Base-by-base conservation (phyloP, 2,797 vertebrate genomes). In the Salarias fasciatus region DNA sequence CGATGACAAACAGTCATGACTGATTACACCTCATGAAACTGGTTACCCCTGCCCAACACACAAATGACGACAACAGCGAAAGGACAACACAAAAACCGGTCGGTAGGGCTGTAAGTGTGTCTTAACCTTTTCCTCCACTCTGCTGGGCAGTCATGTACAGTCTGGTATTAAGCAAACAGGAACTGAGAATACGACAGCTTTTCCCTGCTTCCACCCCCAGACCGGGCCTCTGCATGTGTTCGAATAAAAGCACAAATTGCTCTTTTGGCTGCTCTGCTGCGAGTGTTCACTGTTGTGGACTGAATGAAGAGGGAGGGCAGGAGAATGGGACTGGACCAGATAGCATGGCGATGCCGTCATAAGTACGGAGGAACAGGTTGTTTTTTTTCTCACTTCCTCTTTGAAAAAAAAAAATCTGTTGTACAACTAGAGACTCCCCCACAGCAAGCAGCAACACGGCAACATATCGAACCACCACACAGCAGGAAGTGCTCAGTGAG, bases 191-290 rank as follows among this genome's bases (percentile, higher is more conserved):
- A 52, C 58, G 41, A 52, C 51, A 35, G 4, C 0, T 28, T 35
- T 79, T 77, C 68, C 57, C 33, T 13, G 1, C 1, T 8, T 15
- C 15, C 5, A 10, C 43, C 18, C 10, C 52, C 56, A 42, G 64
- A 75, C 2, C 11, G 69, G 72, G 83, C 76, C 83, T 80, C 68
- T 11, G 53, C 37, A 46, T n/a, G n/a, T n/a, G n/a, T 49, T 61
- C 69, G 54, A 48, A 70, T 67, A 79, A 84, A 80, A 80, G 65
- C 55, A 55, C 57, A 75, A 72, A 80, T 62, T 68, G 73, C 75
- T 77, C 30, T 62, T 58, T 46, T 72, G 82, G 63, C 63, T 29
- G 36, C 28, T 88, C 59, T 62, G 65, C 55, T 53, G 53, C 35
- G 53, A 31, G 11, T 40, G 56, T 71, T 13, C 63, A 8, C 47